A percentile compares a stretch with the other conserved stretches of the same genome.
Conservation (phyloP, 2,888 invertebrate genomes). For the Melieria omissa region DNA sequence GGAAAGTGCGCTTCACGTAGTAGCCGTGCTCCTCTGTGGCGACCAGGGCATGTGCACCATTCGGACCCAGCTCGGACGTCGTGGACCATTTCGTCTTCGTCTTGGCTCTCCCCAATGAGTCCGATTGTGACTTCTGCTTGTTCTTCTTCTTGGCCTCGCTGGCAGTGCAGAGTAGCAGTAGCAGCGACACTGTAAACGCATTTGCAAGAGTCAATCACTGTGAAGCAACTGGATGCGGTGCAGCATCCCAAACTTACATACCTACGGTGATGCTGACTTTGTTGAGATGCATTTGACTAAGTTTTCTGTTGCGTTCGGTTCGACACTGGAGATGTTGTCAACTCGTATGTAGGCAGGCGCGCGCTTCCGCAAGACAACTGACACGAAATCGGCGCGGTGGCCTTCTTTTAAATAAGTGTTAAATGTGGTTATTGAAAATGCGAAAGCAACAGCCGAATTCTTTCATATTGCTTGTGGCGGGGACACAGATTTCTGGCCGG, state of each 20-base stretch:
- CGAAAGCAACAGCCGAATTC: too few species aligned
- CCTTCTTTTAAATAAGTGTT: conserved; percentile 1
- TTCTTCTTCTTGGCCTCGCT: conserved; percentile 53
- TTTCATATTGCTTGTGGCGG: too few species aligned
- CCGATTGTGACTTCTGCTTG: conserved; percentile 46
- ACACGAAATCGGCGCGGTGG: background rate
- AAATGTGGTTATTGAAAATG: too few species aligned
- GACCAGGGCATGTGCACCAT: conserved; percentile 48
- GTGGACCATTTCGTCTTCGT: conserved; percentile 62
- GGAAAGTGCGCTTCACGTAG: conserved; percentile 59
- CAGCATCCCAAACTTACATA: conserved; percentile 8
- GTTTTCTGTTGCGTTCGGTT: too few species aligned
- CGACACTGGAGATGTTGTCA: too few species aligned
- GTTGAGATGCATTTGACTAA: conserved; percentile 13
- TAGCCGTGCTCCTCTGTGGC: conserved; percentile 60
- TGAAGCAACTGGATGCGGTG: background rate
- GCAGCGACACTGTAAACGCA: conserved; percentile 32
- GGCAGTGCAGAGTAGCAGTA: conserved; percentile 44
- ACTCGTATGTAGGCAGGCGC: background rate
- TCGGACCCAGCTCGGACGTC: conserved; percentile 50
- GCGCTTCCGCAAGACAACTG: conserved; percentile 17
- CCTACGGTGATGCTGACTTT: conserved; percentile 15
- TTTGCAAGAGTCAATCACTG: background rate
- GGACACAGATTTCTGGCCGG: too few species aligned
- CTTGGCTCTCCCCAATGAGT: conserved; percentile 49